phyloP scores from a whole-genome alignment of 2,797 vertebrate genomes.

The Mycteria americana region DNA sequence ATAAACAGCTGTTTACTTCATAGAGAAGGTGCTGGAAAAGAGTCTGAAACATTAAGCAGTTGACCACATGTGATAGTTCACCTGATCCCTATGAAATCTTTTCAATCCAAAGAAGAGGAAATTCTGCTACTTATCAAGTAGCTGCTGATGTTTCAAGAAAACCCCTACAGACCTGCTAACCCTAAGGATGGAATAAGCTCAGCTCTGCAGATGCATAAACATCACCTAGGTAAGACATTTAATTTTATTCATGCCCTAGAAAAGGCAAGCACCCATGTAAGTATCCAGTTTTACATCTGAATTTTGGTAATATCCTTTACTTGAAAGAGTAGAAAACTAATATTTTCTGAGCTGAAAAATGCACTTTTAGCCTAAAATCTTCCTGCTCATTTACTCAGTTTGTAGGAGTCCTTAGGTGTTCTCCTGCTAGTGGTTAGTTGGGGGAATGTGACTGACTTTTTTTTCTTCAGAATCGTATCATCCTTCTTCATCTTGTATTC shows the following conservation, averaged over 20 bases:
- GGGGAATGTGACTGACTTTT: background rate
- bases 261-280: background rate
- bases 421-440: background rate
- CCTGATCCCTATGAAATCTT: background rate
- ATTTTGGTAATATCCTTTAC: background rate
- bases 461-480: background rate
- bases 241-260: background rate
- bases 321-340: background rate
- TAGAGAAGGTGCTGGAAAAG: background rate
- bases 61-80: background rate
- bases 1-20: background rate
- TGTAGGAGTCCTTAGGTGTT: background rate
- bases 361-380: background rate
- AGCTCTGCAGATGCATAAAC: background rate
- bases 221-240: background rate
- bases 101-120: background rate
- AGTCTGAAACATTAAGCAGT: background rate
- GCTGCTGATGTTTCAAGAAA: background rate
- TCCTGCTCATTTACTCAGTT: background rate
- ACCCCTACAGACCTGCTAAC: background rate
- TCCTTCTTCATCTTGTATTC: background rate
- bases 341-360: background rate
- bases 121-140: background rate
- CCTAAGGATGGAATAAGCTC: background rate
- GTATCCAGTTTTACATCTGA: background rate